Evolutionary conservation across 1,140 invertebrate genomes (phyloP), one percentile per base, ranked within the genome.

Genomic region (Sycophila sp.): DNA sequence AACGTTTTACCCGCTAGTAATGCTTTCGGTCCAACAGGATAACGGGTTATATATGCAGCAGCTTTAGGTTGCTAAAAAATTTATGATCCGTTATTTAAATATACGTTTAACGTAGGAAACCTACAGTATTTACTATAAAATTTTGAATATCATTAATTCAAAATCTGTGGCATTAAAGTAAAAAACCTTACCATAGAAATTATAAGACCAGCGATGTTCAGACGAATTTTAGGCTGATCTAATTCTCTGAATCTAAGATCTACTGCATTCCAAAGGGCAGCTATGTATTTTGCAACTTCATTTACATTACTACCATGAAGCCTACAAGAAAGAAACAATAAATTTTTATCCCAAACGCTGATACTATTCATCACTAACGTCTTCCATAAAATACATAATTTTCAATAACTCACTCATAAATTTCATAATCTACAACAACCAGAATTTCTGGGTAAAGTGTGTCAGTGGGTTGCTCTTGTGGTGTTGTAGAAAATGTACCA

Each of bases 221-320:
- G 47, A 40, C 66, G 42, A 28, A 71, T 42, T 59, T 30, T 40
- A 1, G 74, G 74, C 28, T 49, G 36, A 8, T 45, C 47, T 3
- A 76, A 15, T 42, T 10, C 15, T 28, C 74, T 51, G 17, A 63
- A 76, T 67, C 38, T 42, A 6, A 70, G n/a, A 32, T 76, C 74
- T 4, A 76, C 74, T 0, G 49, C 66, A 49, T 75, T 76, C 73
- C 60, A 76, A 58, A 72, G 73, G 3, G 56, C 51, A 1, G 59
- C 17, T 34, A 72, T 72, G 34, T 76, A 73, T 47, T 65, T 51
- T 28, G 58, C 28, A 1, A 58, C n/a, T 17, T 40, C 22, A 8
- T 49, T 13, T 13, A 68, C 49, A 40, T 58, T 51, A 13, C 40
- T 69, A 22, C 40, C 40, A 34, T 67, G 58, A n/a, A 24, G 26